Evolutionary conservation across 2,113 vertebrate species (phyloP), one percentile per base, ranked within the genome.

Genomic region (Pyrgilauda ruficollis): DNA sequence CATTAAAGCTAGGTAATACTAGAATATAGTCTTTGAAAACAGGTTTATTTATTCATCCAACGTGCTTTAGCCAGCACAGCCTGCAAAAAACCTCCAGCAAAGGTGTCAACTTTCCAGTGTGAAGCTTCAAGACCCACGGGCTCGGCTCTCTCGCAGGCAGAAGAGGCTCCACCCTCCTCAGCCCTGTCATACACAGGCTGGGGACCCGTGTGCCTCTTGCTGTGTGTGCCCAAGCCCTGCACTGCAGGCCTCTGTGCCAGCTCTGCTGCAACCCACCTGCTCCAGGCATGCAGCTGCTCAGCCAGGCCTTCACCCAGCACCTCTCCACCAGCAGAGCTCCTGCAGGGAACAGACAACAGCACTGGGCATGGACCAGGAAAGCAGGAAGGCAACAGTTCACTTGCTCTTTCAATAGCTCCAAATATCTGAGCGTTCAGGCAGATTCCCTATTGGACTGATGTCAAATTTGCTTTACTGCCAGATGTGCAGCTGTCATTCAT

Each of bases 261-360:
- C 56, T 46, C 56, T 0, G 0, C 3, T 50, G 30, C 67, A 21
- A 41, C 2, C 10, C 2, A 2, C 17, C 21, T 14, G 33, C 68
- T 58, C 24, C 5, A 3, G 17, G 24, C 35, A 33, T 5, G 21
- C 19, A 23, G 23, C 4, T 0, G 0, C 31, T n/a, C 46, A 53
- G 8, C 46, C 35, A 13, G 5, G 47, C 64, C 58, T 41, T 50
- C 55, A 56, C 13, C 53, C 55, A 53, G 26, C 28, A 37, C 19
- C 22, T n/a, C 30, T 17, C 27, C 67, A 53, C 4, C 56, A 63
- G 44, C 62, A 82, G 7, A 86, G 22, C 31, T 39, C 33, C n/a
- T 62, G 14, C 2, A 77, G 20, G 3, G 3, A 4, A 1, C 49
- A 69, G 4, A 30, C 39, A 73, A 9, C 24, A 67, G 14, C 72